These are phyloP conservation scores for Luffia ferchaultella DNA, from an alignment of 2,888 invertebrate species.

Conservation along the genomic window DNA sequence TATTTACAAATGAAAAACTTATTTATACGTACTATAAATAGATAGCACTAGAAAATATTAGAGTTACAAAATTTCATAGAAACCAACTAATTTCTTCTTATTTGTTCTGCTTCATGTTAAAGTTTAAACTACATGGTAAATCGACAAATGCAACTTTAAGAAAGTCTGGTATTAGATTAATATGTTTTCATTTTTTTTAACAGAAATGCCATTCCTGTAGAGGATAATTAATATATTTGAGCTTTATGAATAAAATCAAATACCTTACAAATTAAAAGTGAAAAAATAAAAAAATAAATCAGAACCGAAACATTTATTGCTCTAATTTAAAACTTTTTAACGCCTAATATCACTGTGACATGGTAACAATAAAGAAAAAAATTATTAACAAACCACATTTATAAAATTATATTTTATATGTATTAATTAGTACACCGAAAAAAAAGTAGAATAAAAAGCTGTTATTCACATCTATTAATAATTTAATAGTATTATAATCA, in stretches of 20 bases:
- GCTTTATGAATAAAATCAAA: not conserved
- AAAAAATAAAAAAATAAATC: not conserved
- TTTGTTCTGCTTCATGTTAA: too few species aligned
- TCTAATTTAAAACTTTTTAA: not conserved
- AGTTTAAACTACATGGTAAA: too few species aligned
- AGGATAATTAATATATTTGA: too few species aligned
- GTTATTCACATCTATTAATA: constrained; percentile 35
- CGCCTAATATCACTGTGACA: not conserved
- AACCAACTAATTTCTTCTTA: too few species aligned
- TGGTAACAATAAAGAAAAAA: not conserved
- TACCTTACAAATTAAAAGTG: not conserved
- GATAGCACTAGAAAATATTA: too few species aligned
- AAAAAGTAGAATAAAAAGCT: constrained; percentile 26
- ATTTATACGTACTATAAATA: too few species aligned
- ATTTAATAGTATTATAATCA: constrained; percentile 51
- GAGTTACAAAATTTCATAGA: too few species aligned
- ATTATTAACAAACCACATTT: not conserved
- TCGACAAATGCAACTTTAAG: too few species aligned
- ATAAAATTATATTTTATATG: not conserved
- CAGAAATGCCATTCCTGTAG: too few species aligned
- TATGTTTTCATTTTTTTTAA: too few species aligned
- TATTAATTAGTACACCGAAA: not conserved
- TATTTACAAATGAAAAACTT: too few species aligned
- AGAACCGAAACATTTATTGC: not conserved
- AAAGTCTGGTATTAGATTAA: too few species aligned